Percentiles rank a stretch among this genome's conserved stretches.
These are phyloP conservation scores for Polyploca ridens DNA, from an alignment of 2,888 invertebrate genomes.

Conservation along the genomic window DNA sequence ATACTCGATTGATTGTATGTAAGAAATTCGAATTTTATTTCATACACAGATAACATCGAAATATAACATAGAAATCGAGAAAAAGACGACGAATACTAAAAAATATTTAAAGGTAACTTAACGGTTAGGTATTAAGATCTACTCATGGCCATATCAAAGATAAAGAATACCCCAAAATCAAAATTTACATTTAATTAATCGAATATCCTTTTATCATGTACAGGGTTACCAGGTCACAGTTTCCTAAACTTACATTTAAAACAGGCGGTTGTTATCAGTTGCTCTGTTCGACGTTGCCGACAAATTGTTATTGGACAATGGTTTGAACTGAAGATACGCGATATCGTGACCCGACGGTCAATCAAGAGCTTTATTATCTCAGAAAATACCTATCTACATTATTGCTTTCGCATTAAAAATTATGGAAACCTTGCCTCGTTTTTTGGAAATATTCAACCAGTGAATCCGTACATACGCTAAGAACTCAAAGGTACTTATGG, in stretches of 20 bases:
- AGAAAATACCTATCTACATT: constrained; percentile 14
- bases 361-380: constrained; percentile 43
- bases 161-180: not conserved
- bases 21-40: no score
- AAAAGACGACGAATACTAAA: no score
- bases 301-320: constrained; percentile 55
- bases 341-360: constrained; percentile 46
- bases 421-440: not conserved
- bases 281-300: constrained; percentile 34
- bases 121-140: no score
- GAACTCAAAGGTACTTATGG: no score
- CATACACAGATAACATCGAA: no score
- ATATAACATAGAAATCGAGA: no score
- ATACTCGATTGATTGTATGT: not conserved
- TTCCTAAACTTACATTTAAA: constrained; percentile 36
- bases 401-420: constrained; percentile 29
- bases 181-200: not conserved
- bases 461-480: no score
- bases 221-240: constrained; percentile 29
- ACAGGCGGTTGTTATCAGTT: constrained; percentile 38
- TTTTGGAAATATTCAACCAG: no score
- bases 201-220: not conserved
- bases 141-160: no score
- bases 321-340: constrained; percentile 23
- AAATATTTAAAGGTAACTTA: no score